Percentiles rank a stretch among this genome's conserved stretches.
These are phyloP conservation scores for Brachyhypopomus occidentalis DNA, from an alignment of 2,113 vertebrate species.

Conservation along the genomic window DNA sequence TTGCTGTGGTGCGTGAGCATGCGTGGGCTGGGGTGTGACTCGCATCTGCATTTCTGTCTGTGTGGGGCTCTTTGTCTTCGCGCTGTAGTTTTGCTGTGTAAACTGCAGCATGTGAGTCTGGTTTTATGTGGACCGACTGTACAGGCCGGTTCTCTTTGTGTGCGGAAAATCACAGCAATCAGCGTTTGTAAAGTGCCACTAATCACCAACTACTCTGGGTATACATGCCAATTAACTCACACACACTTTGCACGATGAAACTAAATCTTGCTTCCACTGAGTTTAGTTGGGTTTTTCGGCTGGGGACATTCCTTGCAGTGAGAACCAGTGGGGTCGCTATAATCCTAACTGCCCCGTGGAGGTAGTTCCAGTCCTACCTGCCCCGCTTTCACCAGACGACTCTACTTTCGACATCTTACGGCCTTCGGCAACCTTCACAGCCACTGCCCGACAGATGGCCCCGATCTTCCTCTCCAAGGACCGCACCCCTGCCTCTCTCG, in stretches of 20 bases:
- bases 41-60: background rate
- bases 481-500: constrained; percentile 93
- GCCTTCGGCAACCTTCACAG: constrained; percentile 92
- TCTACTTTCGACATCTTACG: constrained; percentile 73
- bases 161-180: no score
- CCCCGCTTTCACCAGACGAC: constrained; percentile 33
- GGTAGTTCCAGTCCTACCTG: constrained; percentile 55
- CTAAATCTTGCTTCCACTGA: no score
- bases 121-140: background rate
- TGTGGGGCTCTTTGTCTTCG: background rate
- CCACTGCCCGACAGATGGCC: constrained; percentile 92
- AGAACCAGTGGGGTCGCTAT: background rate
- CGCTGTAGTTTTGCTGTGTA: constrained; percentile 27
- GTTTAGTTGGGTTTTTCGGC: no score
- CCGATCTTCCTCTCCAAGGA: constrained; percentile 92
- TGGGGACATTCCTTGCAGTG: background rate
- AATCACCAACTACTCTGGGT: background rate
- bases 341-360: no score
- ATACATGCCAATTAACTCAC: background rate
- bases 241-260: background rate
- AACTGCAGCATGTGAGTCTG: background rate
- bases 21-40: background rate
- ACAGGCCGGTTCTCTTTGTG: no score
- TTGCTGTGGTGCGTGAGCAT: background rate
- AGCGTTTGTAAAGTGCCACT: background rate